A percentile compares a stretch with the other conserved stretches of the same genome.
Conservation (phyloP, 92 coral and sea anemone genomes). For the Heteractis magnifica region DNA sequence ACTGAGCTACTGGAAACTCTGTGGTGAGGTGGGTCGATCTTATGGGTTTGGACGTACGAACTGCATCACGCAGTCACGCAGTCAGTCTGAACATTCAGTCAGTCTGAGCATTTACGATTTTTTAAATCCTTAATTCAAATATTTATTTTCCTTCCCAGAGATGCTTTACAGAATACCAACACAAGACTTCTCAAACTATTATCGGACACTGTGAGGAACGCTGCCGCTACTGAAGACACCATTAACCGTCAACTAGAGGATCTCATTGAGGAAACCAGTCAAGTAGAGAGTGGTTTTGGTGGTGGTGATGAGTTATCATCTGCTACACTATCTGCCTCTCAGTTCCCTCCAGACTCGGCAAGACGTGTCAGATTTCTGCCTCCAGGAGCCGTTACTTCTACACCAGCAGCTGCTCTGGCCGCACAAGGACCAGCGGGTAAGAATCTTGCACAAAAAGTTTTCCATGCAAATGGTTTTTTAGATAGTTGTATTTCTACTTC, state of each 20-base stretch:
- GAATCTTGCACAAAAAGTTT: not conserved
- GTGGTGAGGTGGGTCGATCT: too few relatives aligned
- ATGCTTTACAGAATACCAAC: slow-evolving; percentile 78
- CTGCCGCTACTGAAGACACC: slow-evolving; percentile 87
- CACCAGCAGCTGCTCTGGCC: slow-evolving; percentile 80
- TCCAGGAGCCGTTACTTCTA: slow-evolving; percentile 73
- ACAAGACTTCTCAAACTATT: slow-evolving; percentile 73
- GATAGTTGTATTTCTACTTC: too few relatives aligned
- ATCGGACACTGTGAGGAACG: slow-evolving; percentile 79
- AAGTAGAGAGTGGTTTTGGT: slow-evolving; percentile 69
- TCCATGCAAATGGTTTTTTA: not conserved
- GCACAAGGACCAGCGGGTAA: slow-evolving; percentile 49
- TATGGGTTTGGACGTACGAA: too few relatives aligned
- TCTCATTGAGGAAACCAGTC: slow-evolving; percentile 89
- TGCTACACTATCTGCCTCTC: slow-evolving; percentile 62
- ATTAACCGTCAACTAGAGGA: slow-evolving; percentile 88
- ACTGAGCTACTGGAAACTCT: too few relatives aligned
- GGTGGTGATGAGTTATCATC: slow-evolving; percentile 65
- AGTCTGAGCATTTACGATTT: too few relatives aligned
- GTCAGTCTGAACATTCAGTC: too few relatives aligned
- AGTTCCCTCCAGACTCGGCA: slow-evolving; percentile 60
- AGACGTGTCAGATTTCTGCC: slow-evolving; percentile 53
- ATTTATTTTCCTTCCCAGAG: slow-evolving; percentile 33
- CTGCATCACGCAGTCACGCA: too few relatives aligned
- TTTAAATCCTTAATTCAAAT: too few relatives aligned